phyloP scores from a whole-genome alignment of 2,113 vertebrate species.

The Spea bombifrons region DNA sequence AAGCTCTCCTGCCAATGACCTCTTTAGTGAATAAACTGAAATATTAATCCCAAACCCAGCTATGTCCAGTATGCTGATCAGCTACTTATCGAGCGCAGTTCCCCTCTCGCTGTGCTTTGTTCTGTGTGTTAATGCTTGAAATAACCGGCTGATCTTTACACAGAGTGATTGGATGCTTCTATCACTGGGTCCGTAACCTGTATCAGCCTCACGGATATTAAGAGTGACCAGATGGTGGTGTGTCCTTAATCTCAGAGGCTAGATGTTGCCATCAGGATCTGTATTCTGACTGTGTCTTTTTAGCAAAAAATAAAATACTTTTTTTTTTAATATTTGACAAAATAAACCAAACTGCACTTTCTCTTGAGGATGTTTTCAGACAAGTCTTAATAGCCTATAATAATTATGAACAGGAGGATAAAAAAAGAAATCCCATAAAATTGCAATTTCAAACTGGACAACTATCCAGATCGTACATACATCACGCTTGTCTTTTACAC shows the following conservation, averaged over 20 bases:
- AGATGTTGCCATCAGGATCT: background rate
- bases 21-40: too few relatives aligned
- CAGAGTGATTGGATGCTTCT: background rate
- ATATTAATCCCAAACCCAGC: too few relatives aligned
- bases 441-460: too few relatives aligned
- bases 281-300: background rate
- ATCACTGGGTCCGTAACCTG: background rate
- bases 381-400: too few relatives aligned
- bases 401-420: too few relatives aligned
- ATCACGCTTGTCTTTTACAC: too few relatives aligned
- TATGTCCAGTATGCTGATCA: too few relatives aligned
- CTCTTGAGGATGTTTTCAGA: too few relatives aligned
- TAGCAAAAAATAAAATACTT: background rate
- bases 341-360: too few relatives aligned
- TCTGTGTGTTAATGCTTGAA: background rate
- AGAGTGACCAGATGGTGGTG: background rate
- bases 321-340: background rate
- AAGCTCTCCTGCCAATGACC: too few relatives aligned
- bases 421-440: too few relatives aligned
- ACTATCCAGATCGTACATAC: too few relatives aligned
- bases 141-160: background rate
- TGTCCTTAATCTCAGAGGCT: background rate
- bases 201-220: background rate
- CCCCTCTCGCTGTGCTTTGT: constrained; percentile 2
- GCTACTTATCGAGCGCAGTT: background rate